Evolutionary conservation across 1,140 invertebrate genomes (phyloP).

Genomic region (Mesaphorura yosii): DNA sequence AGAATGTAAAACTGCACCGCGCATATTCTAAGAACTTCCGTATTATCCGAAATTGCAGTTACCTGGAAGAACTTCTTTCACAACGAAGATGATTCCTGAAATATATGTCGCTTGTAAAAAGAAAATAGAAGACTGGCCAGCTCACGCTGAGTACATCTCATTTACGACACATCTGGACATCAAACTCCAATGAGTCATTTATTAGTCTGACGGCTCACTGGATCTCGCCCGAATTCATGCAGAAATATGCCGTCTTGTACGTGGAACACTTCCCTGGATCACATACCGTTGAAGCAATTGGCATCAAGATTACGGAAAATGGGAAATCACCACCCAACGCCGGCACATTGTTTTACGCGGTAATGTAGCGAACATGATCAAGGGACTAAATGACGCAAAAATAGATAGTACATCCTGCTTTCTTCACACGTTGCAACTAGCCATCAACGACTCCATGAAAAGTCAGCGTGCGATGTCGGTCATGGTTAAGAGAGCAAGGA

Average conservation of each 20-base stretch:
- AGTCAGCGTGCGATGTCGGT: not conserved
- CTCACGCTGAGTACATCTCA: not conserved
- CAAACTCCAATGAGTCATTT: slow-evolving; percentile 31
- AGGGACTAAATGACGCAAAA: not conserved
- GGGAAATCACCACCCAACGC: slow-evolving; percentile 29
- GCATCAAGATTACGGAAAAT: slow-evolving; percentile 22
- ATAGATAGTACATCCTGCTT: not conserved
- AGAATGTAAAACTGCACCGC: too few relatives aligned
- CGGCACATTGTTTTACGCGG: slow-evolving; percentile 20
- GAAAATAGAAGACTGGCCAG: not conserved
- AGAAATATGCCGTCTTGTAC: not conserved
- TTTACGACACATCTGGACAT: slow-evolving; percentile 35
- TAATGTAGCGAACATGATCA: slow-evolving; percentile 32
- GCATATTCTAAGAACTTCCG: too few relatives aligned
- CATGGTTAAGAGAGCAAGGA: not conserved
- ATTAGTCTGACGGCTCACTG: slow-evolving; percentile 33
- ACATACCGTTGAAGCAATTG: slow-evolving; percentile 20
- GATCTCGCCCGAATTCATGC: slow-evolving; percentile 23
- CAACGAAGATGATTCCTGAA: not conserved
- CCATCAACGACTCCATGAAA: not conserved
- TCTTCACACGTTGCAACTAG: not conserved
- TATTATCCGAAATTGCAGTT: too few relatives aligned
- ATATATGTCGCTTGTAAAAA: not conserved
- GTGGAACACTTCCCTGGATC: slow-evolving; percentile 18
- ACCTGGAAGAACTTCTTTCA: not conserved